phyloP scores from a whole-genome alignment of 2,888 invertebrate species.

The Cyrtodaria siliqua region DNA sequence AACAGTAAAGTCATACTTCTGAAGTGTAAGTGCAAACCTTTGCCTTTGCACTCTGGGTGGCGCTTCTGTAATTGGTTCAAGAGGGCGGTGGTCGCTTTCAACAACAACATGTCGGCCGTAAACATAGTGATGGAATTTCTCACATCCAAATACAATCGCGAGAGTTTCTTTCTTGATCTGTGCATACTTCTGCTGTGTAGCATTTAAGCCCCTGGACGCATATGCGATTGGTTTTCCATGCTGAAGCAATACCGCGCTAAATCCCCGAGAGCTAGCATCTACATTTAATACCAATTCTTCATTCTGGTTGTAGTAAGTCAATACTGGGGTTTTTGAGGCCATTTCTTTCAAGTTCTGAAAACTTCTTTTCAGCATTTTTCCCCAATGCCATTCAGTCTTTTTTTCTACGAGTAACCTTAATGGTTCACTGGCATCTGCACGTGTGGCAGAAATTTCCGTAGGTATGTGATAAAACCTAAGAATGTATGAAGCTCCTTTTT shows the following conservation, averaged over 20 bases:
- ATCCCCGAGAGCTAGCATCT: too few species aligned
- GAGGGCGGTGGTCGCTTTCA: too few species aligned
- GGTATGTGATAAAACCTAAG: conserved; percentile 35
- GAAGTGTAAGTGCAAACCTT: conserved; percentile 16
- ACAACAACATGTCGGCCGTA: too few species aligned
- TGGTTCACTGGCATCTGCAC: conserved; percentile 25
- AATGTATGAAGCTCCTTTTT: conserved; percentile 13
- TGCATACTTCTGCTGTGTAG: too few species aligned
- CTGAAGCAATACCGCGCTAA: too few species aligned
- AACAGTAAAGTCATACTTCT: conserved; percentile 59
- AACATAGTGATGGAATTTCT: too few species aligned
- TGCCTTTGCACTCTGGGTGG: conserved; percentile 25
- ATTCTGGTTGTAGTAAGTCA: conserved; percentile 36
- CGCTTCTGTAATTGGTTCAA: conserved; percentile 23
- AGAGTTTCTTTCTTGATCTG: too few species aligned
- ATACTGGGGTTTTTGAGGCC: conserved; percentile 34
- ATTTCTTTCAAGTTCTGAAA: conserved; percentile 30
- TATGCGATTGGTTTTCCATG: too few species aligned
- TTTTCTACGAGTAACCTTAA: conserved; percentile 27
- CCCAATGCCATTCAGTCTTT: conserved; percentile 39
- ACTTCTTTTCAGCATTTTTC: conserved; percentile 12
- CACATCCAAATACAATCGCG: too few species aligned
- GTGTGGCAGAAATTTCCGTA: conserved; percentile 32
- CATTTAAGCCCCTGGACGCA: too few species aligned
- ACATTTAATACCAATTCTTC: conserved; percentile 16